Base-by-base conservation (phyloP, 2,888 invertebrate species). In the Phaedon cochleariae region DNA sequence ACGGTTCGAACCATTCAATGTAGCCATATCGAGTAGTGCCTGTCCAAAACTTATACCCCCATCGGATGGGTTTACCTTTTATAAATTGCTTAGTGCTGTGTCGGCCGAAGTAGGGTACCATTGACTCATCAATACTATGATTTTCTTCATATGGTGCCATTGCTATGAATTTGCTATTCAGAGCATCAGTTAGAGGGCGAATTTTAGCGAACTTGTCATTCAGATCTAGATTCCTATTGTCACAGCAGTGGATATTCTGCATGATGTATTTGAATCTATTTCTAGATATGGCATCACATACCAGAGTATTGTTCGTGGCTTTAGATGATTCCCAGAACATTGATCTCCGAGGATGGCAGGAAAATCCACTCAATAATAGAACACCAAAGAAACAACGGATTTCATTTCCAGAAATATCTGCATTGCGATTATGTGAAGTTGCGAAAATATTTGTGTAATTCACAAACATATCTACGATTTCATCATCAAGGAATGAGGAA, bases 101-200 rank as follows among this genome's bases (percentile, higher is more conserved):
- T n/a, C n/a, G n/a, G n/a, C n/a, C n/a, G n/a, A n/a, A n/a, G n/a
- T n/a, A n/a, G n/a, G n/a, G n/a, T n/a, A n/a, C n/a, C n/a, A n/a
- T n/a, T n/a, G n/a, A n/a, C n/a, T n/a, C n/a, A n/a, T n/a, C n/a
- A n/a, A n/a, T n/a, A n/a, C n/a, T n/a, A n/a, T n/a, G n/a, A n/a
- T n/a, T n/a, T n/a, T n/a, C n/a, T n/a, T n/a, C n/a, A n/a, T n/a
- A n/a, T n/a, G 10, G 69, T 77, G 41, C 41, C 29, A 66, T 26
- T 26, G 63, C 58, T 37, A 66, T 61, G 61, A 63, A 66, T 53
- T 64, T 66, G 21, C 66, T 64, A 64, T 64, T 69, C n/a, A 69
- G 26, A 34, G 49, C n/a, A 54, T 49, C 59, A 59, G 63, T 29
- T n/a, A 65, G 49, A 17, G 65, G 68, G 17, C 65, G 59, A 20